Evolutionary conservation across 2,797 vertebrate species (phyloP), one percentile per base, ranked within the genome.

Genomic region (Diglossa cyanea): DNA sequence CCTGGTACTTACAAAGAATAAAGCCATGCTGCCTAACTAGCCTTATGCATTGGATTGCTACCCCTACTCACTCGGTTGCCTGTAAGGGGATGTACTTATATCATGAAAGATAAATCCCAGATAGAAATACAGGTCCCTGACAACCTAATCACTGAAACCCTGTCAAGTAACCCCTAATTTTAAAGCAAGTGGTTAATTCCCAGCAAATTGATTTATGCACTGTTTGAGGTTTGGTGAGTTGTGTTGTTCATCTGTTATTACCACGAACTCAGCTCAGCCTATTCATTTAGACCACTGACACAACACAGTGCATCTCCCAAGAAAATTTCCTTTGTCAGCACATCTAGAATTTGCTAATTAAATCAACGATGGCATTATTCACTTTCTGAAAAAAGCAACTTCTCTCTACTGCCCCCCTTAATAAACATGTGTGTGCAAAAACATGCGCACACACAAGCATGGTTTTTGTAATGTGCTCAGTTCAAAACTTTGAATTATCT

Each of bases 291-390:
- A 93, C 96, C 95, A 97, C 47, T 96, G 97, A 98, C 98, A 98
- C 95, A 97, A 97, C 96, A 96, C 97, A 97, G 97, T 91, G 97
- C 97, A 95, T 98, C 97, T 97, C 97, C 96, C 94, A 95, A 96
- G 97, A 96, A 98, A 98, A 98, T 95, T 94, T 97, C 97, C 98
- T 98, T 97, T 97, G 98, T 98, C 98, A 98, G 98, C 98, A 98
- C 97, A 98, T 98, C 97, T 95, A 96, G 97, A 96, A 98, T 98
- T 97, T 97, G 97, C 98, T 98, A 98, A 98, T 98, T 98, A 98
- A 98, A 98, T 98, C 97, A 98, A 97, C 88, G 20, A 96, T 97
- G 98, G 94, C 98, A 98, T 98, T 98, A 98, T 96, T 98, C 98
- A 98, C 96, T 98, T 97, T 97, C 96, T 93, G 90, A 63, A 95